phyloP scores from a whole-genome alignment of 2,888 invertebrate genomes.

The Cheilosia scutellata region DNA sequence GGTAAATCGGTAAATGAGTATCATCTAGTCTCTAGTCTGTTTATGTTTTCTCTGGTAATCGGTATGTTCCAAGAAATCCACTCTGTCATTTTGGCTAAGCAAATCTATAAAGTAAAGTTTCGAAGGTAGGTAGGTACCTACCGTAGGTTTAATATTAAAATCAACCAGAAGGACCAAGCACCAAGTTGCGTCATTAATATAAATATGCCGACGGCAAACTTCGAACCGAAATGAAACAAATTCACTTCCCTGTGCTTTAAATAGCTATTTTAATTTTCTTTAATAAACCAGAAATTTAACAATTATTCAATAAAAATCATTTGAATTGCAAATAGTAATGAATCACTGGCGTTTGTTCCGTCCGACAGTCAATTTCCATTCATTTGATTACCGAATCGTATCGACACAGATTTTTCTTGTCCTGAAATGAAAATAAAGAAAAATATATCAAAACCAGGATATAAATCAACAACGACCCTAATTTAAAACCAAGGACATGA shows the following conservation, averaged over 20 bases:
- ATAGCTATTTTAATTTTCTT: conserved; percentile 36
- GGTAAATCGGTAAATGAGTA: too few relatives aligned
- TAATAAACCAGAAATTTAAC: conserved; percentile 55
- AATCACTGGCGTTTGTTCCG: conserved; percentile 6
- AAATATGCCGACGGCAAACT: conserved; percentile 4
- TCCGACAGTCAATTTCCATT: conserved; percentile 37
- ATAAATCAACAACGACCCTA: conserved; percentile 73
- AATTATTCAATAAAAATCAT: conserved; percentile 64
- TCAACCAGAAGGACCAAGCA: too few relatives aligned
- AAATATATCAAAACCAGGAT: conserved; percentile 38
- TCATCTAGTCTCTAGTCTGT: too few relatives aligned
- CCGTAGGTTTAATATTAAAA: too few relatives aligned
- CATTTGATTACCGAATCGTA: conserved; percentile 45
- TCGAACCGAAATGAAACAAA: not conserved
- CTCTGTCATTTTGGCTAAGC: too few relatives aligned
- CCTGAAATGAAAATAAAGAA: conserved; percentile 54
- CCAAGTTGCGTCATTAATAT: too few relatives aligned
- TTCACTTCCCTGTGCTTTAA: not conserved
- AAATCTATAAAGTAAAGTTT: too few relatives aligned
- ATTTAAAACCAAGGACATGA: conserved; percentile 70
- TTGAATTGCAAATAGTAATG: conserved; percentile 48
- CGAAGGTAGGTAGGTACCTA: too few relatives aligned
- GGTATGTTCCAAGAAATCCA: too few relatives aligned
- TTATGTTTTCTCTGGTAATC: too few relatives aligned
- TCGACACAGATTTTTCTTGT: conserved; percentile 65